Conservation (phyloP, 2,797 vertebrate genomes). For the Denticeps clupeoides region DNA sequence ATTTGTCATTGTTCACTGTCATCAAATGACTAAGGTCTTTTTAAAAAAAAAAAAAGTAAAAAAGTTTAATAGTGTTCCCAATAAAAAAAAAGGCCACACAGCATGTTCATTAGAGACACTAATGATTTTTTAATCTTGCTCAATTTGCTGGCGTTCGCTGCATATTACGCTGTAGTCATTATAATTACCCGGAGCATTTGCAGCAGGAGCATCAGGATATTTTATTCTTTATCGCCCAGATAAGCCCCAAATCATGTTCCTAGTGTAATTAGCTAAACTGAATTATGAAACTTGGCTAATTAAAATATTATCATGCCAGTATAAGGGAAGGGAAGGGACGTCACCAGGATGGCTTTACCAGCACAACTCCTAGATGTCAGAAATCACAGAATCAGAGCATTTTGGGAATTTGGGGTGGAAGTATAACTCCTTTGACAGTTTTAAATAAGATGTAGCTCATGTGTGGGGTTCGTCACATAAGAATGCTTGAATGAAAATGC, state of each 20-base stretch:
- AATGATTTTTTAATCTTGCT: slow-evolving; percentile 59
- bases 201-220: slow-evolving; percentile 41
- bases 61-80: slow-evolving; percentile 43
- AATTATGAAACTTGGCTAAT: slow-evolving; percentile 49
- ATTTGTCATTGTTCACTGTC: no score
- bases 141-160: slow-evolving; percentile 47
- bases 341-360: slow-evolving; percentile 5
- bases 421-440: no score
- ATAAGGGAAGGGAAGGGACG: slow-evolving; percentile 37
- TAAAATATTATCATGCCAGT: slow-evolving; percentile 47
- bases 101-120: slow-evolving; percentile 54
- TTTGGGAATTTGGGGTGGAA: no score
- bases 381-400: no score
- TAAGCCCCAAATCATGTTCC: slow-evolving; percentile 35
- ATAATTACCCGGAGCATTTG: slow-evolving; percentile 44
- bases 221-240: slow-evolving; percentile 50
- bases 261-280: slow-evolving; percentile 51
- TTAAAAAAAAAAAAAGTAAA: no score
- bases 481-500: no score
- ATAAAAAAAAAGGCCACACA: slow-evolving; percentile 39
- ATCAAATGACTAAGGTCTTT: no score
- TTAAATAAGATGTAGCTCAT: no score
- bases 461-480: no score
- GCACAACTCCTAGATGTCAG: background rate
- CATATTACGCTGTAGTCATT: slow-evolving; percentile 35